Conservation (phyloP, 2,113 vertebrate species). For the Forbesichthys papilliferus region DNA sequence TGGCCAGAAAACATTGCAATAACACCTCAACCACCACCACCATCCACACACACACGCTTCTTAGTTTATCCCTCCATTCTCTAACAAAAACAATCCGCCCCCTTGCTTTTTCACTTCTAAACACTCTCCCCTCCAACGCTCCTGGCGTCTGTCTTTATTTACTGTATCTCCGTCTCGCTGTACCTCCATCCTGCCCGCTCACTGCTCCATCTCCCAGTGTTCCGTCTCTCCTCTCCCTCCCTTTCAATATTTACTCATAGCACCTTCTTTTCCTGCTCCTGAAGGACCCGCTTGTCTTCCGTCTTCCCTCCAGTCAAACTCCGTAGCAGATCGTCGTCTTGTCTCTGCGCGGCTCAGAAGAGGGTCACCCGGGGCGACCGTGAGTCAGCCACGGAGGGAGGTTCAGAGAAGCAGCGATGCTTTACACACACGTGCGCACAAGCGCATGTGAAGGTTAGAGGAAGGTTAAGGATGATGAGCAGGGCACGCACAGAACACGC, state of each 20-base stretch:
- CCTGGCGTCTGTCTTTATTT: no score
- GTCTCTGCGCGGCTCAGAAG: slow-evolving; percentile 48
- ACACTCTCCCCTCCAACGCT: not conserved
- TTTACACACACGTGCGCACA: not conserved
- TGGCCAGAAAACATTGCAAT: slow-evolving; percentile 3
- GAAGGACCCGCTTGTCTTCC: slow-evolving; percentile 9
- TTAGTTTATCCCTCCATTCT: not conserved
- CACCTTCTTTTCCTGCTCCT: not conserved
- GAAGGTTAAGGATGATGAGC: no score
- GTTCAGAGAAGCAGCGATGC: slow-evolving; percentile 22
- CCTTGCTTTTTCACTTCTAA: no score
- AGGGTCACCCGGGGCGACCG: slow-evolving; percentile 59
- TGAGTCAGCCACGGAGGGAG: slow-evolving; percentile 40
- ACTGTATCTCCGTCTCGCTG: slow-evolving; percentile 2
- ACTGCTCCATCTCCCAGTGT: slow-evolving; percentile 18
- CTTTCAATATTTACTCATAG: slow-evolving; percentile 3
- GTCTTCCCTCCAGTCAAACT: slow-evolving; percentile 25
- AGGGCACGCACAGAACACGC: no score
- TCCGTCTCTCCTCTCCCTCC: slow-evolving; percentile 3
- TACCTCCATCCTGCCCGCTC: slow-evolving; percentile 13
- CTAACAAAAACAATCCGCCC: not conserved
- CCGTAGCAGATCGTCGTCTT: slow-evolving; percentile 62
- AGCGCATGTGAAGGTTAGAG: not conserved
- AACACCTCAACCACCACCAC: slow-evolving; percentile 6
- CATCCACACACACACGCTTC: slow-evolving; percentile 19